Base-by-base conservation (phyloP, 2,888 invertebrate species). In the Ophion obscuratus region DNA sequence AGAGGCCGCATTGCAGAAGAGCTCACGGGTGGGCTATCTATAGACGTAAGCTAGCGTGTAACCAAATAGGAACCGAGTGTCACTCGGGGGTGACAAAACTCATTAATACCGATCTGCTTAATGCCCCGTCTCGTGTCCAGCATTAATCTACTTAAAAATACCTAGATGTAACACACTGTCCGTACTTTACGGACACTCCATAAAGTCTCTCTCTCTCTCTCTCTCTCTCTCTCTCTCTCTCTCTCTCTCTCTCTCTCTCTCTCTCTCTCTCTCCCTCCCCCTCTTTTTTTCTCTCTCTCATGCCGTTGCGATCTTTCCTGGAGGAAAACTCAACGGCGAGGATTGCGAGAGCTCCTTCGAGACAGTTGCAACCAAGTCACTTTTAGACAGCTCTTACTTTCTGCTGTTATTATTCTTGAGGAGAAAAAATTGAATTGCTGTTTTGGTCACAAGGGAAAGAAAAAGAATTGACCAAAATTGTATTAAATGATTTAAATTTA, bases 61-160 rank as follows among this genome's bases (percentile, higher is more conserved):
- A 93, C 93, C 92, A 91, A 92, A 93, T 91, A 91, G 92, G 90
- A 92, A 90, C 92, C 88, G 91, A 90, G 90, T 93, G 93, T 93
- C 93, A 93, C 92, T 93, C 93, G 92, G 90, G 91, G 92, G 90
- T 93, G 94, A 94, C 93, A 92, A 92, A 92, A 92, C 92, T 93
- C 94, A 93, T 94, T 94, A 94, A 94, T 94, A 93, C 93, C 91
- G 92, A 94, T 94, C 94, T 93, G 92, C 92, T 92, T 93, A 93
- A 93, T 93, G 94, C 92, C 86, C 90, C 92, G 91, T 92, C 92
- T 91, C 93, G 91, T 92, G 92, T 92, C 92, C 90, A 89, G 90
- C 92, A 93, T 93, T 93, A 93, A 93, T 93, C 93, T 92, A 91
- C 92, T 93, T 93, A 92, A 93, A 92, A 93, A 92, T 92, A 92